Conservation (phyloP, 2,797 vertebrate genomes). For the Manis javanica region DNA sequence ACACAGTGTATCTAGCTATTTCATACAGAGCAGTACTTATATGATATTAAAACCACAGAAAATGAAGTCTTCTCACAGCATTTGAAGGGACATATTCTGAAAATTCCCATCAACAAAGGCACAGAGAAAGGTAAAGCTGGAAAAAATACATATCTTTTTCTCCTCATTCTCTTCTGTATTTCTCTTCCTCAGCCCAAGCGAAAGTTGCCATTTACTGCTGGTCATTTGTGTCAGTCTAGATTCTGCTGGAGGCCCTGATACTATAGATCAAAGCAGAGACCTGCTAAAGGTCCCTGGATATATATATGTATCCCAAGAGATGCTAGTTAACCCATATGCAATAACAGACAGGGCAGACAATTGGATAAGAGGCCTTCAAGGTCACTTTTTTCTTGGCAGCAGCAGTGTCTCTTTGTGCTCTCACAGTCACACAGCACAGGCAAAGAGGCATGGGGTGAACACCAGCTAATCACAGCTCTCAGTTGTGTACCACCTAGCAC, state of each 20-base stretch:
- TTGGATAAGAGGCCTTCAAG: too few species aligned
- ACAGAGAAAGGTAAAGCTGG: background rate
- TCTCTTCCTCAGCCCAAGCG: background rate
- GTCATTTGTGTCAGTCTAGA: background rate
- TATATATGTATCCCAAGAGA: background rate
- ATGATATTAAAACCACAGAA: background rate
- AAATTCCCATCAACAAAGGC: background rate
- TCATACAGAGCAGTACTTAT: background rate
- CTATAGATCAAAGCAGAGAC: background rate
- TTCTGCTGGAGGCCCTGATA: background rate
- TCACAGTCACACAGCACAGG: background rate
- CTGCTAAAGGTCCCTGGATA: background rate
- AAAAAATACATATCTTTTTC: background rate
- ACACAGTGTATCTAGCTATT: background rate
- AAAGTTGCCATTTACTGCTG: background rate
- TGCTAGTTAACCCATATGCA: background rate
- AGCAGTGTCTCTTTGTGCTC: background rate
- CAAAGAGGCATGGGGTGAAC: background rate
- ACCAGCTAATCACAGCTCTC: background rate
- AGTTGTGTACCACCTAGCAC: background rate
- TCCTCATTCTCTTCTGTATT: background rate
- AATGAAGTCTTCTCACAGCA: background rate
- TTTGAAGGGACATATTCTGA: background rate
- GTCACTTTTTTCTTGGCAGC: background rate
- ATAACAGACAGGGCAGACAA: background rate